phyloP scores from a whole-genome alignment of 2,113 vertebrate species.

The Alosa alosa region DNA sequence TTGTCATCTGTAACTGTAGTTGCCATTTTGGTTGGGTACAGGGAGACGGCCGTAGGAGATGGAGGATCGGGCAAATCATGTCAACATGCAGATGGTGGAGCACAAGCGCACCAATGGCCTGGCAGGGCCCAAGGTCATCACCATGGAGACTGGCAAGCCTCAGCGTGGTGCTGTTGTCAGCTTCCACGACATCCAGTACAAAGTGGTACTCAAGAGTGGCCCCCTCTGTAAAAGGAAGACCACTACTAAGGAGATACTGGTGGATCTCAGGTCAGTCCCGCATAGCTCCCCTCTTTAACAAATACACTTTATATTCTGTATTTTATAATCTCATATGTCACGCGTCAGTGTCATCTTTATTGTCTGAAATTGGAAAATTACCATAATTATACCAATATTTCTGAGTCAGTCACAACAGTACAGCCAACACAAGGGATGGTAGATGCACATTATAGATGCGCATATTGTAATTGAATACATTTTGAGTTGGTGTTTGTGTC shows the following conservation, averaged over 20 bases:
- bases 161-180: constrained; percentile 64
- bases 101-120: constrained; percentile 53
- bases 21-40: background rate
- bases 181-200: constrained; percentile 73
- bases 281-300: background rate
- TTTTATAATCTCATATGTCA: background rate
- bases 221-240: constrained; percentile 50
- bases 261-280: constrained; percentile 68
- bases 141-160: constrained; percentile 30
- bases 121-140: constrained; percentile 35
- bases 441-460: background rate
- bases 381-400: background rate
- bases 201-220: constrained; percentile 57
- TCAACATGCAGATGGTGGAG: constrained; percentile 62
- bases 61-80: constrained; percentile 54
- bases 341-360: background rate
- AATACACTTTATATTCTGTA: background rate
- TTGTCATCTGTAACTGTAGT: background rate
- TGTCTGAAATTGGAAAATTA: background rate
- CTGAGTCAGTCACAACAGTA: background rate
- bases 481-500: background rate
- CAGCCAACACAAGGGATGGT: background rate
- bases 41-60: constrained; percentile 25
- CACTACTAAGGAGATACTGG: constrained; percentile 61
- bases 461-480: background rate